Conservation (phyloP, 1,140 invertebrate genomes). For the Andrena cerasifolii region DNA sequence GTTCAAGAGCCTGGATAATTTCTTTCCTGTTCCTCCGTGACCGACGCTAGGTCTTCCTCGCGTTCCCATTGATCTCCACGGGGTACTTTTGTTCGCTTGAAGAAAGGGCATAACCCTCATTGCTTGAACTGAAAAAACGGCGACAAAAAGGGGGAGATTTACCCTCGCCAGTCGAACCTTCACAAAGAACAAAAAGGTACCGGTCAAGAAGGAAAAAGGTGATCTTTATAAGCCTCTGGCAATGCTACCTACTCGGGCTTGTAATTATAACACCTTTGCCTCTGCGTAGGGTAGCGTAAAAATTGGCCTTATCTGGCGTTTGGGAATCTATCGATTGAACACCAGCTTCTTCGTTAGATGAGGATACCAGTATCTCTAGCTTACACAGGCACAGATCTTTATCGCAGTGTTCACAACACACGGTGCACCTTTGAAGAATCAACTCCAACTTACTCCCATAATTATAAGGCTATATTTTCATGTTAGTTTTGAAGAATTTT, state of each 20-base stretch:
- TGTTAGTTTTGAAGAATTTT: no score
- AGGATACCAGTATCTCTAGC: not conserved
- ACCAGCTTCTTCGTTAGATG: not conserved
- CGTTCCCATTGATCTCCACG: constrained; percentile 33
- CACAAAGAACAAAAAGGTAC: not conserved
- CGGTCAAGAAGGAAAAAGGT: constrained; percentile 26
- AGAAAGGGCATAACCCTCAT: constrained; percentile 17
- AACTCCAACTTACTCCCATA: no score
- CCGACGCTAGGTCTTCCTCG: constrained; percentile 26
- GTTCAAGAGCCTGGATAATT: constrained; percentile 51
- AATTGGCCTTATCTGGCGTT: constrained; percentile 18
- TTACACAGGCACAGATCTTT: not conserved
- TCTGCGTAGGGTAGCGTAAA: constrained; percentile 27
- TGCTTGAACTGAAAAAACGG: constrained; percentile 23
- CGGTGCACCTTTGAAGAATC: not conserved
- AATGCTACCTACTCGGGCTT: constrained; percentile 13
- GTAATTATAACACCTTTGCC: constrained; percentile 44
- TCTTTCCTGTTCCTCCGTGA: constrained; percentile 42
- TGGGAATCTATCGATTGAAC: not conserved
- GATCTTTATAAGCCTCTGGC: constrained; percentile 16
- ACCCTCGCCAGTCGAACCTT: not conserved
- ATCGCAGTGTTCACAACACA: not conserved
- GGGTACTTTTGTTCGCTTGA: constrained; percentile 9
- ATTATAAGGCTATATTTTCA: no score
- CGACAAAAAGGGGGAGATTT: not conserved